Conservation (phyloP, 2,113 vertebrate genomes). For the Brachyistius frenatus region DNA sequence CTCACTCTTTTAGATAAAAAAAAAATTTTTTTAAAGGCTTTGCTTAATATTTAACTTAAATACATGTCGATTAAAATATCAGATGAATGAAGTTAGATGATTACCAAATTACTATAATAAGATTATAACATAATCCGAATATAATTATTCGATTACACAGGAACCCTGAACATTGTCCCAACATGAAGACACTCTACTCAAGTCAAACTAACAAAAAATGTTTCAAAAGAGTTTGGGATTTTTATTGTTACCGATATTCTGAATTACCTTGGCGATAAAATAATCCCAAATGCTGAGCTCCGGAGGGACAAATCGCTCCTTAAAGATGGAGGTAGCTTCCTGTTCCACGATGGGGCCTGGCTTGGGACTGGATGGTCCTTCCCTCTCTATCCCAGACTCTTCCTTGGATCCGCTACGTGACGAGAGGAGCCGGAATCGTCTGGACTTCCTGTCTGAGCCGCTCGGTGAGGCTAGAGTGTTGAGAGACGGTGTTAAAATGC, state of each 20-base stretch:
- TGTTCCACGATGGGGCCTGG: slow-evolving; percentile 77
- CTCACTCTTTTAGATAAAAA: neutral
- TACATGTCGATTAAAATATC: neutral
- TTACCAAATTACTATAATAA: neutral
- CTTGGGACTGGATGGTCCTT: slow-evolving; percentile 78
- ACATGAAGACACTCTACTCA: neutral
- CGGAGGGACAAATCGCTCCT: slow-evolving; percentile 93
- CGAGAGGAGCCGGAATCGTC: slow-evolving; percentile 80
- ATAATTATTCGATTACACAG: neutral
- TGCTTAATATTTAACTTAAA: no score
- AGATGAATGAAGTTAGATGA: neutral
- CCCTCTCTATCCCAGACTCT: slow-evolving; percentile 84
- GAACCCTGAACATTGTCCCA: neutral
- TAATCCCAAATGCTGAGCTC: slow-evolving; percentile 99
- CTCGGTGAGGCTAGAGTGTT: slow-evolving; percentile 76
- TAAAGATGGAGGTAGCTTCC: slow-evolving; percentile 82
- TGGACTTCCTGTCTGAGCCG: slow-evolving; percentile 86
- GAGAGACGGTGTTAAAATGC: neutral
- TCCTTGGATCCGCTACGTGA: slow-evolving; percentile 88
- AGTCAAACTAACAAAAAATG: no score
- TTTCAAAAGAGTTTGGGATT: neutral
- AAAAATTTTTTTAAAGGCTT: neutral
- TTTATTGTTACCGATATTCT: neutral
- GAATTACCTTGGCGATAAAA: slow-evolving; percentile 94
- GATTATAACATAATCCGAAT: no score